Conservation (phyloP, 53 echinoderm and acorn worm genomes). For the Luidia sarsii region DNA sequence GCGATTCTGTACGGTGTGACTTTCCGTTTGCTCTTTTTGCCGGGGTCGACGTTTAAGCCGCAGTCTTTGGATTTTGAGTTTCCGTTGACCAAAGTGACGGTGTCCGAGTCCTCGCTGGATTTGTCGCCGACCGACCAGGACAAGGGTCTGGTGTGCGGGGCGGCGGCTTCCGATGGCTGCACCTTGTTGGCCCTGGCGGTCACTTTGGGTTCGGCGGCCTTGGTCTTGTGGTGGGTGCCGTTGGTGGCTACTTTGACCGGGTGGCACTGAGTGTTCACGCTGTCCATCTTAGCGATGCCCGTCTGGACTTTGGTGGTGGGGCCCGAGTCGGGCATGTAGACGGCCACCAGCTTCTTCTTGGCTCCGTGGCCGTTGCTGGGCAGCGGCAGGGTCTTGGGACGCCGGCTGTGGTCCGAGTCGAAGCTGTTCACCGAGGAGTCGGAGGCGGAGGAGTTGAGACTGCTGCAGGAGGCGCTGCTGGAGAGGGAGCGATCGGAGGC, state of each 20-base stretch:
- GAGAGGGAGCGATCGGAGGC: slow-evolving; percentile 1
- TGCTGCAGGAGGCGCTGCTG: slow-evolving; percentile 6
- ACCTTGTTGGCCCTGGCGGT: slow-evolving; percentile 9
- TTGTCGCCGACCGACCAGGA: slow-evolving; percentile 49
- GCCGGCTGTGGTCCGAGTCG: slow-evolving; percentile 49
- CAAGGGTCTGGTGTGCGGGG: slow-evolving; percentile 15
- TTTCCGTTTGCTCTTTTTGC: slow-evolving; percentile 74
- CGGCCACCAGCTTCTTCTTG: slow-evolving; percentile 93
- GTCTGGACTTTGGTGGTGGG: slow-evolving; percentile 92
- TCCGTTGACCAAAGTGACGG: slow-evolving; percentile 60
- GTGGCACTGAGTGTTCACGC: slow-evolving; percentile 75
- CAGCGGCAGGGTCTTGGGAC: slow-evolving; percentile 82
- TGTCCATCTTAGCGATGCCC: slow-evolving; percentile 95
- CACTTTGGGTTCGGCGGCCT: background rate
- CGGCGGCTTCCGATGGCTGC: slow-evolving; percentile 15
- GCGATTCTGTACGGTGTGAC: slow-evolving; percentile 83
- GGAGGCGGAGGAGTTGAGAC: slow-evolving; percentile 33
- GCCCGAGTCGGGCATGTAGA: slow-evolving; percentile 89
- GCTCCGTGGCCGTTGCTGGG: slow-evolving; percentile 68
- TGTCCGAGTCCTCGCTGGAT: slow-evolving; percentile 31
- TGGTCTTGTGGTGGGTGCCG: slow-evolving; percentile 40
- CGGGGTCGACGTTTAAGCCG: slow-evolving; percentile 8
- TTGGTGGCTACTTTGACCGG: slow-evolving; percentile 80
- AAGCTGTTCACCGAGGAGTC: slow-evolving; percentile 33
- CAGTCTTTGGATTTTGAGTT: slow-evolving; percentile 55